Percentiles rank a stretch among this genome's conserved stretches.
Evolutionary conservation across 2,888 invertebrate species (phyloP).

Genomic region (Lasius fuliginosus): DNA sequence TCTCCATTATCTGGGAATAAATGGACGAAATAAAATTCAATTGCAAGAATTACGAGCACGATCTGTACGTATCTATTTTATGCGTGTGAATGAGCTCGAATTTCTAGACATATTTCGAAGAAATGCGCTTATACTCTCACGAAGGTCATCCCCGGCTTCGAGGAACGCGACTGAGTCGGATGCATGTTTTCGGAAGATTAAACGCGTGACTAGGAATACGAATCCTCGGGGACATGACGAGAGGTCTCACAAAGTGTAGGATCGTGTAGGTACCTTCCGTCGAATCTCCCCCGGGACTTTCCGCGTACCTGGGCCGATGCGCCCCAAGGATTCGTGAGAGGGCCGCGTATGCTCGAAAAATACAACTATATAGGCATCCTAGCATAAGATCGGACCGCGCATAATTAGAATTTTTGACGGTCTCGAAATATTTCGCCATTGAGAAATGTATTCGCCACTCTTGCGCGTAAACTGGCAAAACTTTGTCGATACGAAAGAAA

Average conservation of each 20-base stretch:
- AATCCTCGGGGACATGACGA: conserved; percentile 81
- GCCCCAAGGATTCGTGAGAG: conserved; percentile 58
- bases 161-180: conserved; percentile 66
- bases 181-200: conserved; percentile 79
- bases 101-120: background rate
- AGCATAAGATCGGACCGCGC: background rate
- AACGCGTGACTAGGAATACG: conserved; percentile 83
- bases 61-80: background rate
- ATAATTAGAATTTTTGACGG: conserved; percentile 45
- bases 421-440: background rate
- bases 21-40: background rate
- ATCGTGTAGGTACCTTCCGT: conserved; percentile 79
- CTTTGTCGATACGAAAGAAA: background rate
- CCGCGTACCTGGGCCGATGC: conserved; percentile 73
- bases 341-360: conserved; percentile 5
- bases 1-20: background rate
- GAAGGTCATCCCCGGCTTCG: conserved; percentile 40
- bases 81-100: background rate
- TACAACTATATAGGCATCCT: conserved; percentile 9
- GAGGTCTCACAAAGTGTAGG: conserved; percentile 82
- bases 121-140: background rate
- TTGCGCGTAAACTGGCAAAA: background rate
- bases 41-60: background rate
- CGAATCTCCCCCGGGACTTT: conserved; percentile 74
- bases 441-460: background rate